Percentiles rank a stretch among this genome's conserved stretches.
These are phyloP conservation scores for Erynnis tages DNA, from an alignment of 2,888 invertebrate genomes.

Conservation along the genomic window DNA sequence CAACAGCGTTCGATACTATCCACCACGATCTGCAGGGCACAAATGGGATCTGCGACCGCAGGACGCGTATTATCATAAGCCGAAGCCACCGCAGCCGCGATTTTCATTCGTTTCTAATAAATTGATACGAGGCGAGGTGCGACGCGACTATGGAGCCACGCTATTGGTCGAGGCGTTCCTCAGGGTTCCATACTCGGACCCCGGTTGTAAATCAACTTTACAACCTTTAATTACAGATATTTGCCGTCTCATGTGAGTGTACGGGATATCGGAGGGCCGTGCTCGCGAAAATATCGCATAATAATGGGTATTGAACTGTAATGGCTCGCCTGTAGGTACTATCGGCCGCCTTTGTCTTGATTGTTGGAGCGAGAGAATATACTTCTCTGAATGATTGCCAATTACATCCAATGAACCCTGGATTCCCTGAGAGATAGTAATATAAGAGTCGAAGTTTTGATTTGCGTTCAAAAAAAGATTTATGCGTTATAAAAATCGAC, in stretches of 20 bases:
- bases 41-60: conserved; percentile 76
- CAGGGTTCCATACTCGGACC: conserved; percentile 69
- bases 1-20: conserved; percentile 73
- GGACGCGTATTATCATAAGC: conserved; percentile 64
- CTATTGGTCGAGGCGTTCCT: conserved; percentile 73
- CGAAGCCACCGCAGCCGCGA: conserved; percentile 75
- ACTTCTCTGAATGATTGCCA: conserved; percentile 79
- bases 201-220: conserved; percentile 80
- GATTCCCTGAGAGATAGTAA: conserved; percentile 69
- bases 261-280: conserved; percentile 76
- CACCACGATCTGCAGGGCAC: conserved; percentile 54
- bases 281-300: conserved; percentile 81
- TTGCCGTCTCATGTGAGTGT: conserved; percentile 77
- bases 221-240: conserved; percentile 82
- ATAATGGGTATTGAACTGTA: conserved; percentile 81
- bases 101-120: conserved; percentile 80
- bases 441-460: conserved; percentile 61
- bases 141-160: conserved; percentile 48
- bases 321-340: conserved; percentile 77
- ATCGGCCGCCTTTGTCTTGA: conserved; percentile 80
- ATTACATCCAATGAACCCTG: conserved; percentile 79
- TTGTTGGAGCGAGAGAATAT: conserved; percentile 74
- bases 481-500: conserved; percentile 64
- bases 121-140: conserved; percentile 72
- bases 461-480: conserved; percentile 72